phyloP scores from a whole-genome alignment of 2,113 vertebrate genomes.

The Barnardius zonarius region DNA sequence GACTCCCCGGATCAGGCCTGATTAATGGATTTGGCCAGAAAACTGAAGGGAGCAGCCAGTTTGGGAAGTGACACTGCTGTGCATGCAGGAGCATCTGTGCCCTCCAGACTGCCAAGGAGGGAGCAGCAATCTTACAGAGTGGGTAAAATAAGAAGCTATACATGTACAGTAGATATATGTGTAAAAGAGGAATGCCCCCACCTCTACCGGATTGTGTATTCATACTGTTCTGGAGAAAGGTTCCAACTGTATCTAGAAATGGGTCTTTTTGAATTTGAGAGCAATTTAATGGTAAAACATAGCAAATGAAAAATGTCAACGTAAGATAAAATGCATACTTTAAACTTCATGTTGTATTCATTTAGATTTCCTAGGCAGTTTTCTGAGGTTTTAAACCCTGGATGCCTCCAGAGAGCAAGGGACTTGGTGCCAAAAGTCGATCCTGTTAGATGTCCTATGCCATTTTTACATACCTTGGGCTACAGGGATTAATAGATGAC shows the following conservation, averaged over 20 bases:
- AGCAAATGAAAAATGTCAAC: neutral
- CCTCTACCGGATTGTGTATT: neutral
- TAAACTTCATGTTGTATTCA: neutral
- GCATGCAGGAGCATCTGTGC: neutral
- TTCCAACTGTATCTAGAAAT: neutral
- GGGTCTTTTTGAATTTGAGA: neutral
- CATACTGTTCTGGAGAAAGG: neutral
- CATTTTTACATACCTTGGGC: neutral
- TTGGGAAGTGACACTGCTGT: neutral
- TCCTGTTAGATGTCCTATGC: neutral
- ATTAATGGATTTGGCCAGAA: slow-evolving; percentile 12
- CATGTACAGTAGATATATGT: neutral
- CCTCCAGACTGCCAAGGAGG: neutral
- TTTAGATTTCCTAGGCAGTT: neutral
- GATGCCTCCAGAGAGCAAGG: neutral
- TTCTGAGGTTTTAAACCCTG: neutral
- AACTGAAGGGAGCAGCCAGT: neutral
- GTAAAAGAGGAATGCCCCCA: neutral
- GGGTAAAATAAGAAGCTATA: neutral
- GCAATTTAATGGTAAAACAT: neutral
- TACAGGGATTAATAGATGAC: neutral
- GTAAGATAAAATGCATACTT: neutral
- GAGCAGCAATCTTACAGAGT: neutral
- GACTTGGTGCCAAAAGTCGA: neutral
- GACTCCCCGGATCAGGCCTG: neutral